Evolutionary conservation across 2,797 vertebrate species (phyloP).

Genomic region (Ptychadena robeensis): DNA sequence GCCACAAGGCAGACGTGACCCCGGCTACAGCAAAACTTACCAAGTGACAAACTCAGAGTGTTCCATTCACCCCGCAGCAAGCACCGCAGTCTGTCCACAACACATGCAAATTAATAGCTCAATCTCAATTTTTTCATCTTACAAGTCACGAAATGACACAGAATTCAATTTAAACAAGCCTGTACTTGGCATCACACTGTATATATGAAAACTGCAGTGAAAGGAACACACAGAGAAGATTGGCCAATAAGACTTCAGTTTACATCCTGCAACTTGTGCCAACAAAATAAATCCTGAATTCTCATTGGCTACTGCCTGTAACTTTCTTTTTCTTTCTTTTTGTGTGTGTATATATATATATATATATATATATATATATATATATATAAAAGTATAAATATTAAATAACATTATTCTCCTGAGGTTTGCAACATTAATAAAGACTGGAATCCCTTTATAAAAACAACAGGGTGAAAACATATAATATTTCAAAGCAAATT

Average conservation of each 20-base stretch:
- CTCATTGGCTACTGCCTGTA: background rate
- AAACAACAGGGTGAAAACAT: too few relatives aligned
- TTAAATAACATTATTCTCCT: background rate
- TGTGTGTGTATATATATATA: too few relatives aligned
- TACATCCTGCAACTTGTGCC: background rate
- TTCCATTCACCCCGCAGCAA: background rate
- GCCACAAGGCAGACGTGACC: background rate
- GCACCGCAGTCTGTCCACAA: background rate
- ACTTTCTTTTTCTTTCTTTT: too few relatives aligned
- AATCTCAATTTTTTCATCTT: background rate
- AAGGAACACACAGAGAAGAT: background rate
- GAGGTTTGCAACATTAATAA: background rate
- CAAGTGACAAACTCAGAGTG: background rate
- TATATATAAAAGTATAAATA: too few relatives aligned
- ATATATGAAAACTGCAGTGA: background rate
- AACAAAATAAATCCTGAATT: background rate
- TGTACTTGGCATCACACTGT: background rate
- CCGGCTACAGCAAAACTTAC: background rate
- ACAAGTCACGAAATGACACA: background rate
- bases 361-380: too few relatives aligned
- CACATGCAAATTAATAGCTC: background rate
- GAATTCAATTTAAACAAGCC: background rate
- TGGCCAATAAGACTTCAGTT: background rate
- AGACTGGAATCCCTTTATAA: background rate
- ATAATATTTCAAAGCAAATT: too few relatives aligned